phyloP scores from a whole-genome alignment of 2,797 vertebrate species.

The Ctenopoma kingsleyae region DNA sequence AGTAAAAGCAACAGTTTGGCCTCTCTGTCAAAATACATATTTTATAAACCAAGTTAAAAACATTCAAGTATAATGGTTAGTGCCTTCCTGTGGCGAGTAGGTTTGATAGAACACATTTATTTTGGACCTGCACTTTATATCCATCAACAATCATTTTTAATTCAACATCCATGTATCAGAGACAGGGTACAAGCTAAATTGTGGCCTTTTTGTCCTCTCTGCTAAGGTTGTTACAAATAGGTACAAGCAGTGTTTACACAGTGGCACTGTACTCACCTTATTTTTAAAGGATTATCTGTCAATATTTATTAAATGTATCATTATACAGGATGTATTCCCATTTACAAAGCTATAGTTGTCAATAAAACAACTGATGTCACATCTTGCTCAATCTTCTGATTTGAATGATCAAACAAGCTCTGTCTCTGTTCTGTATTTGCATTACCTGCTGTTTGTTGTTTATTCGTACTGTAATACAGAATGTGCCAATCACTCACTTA shows the following conservation, averaged over 20 bases:
- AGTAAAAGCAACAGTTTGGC: background rate
- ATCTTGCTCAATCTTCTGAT: background rate
- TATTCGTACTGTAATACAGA: background rate
- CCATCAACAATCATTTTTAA: background rate
- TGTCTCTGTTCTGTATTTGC: background rate
- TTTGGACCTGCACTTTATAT: background rate
- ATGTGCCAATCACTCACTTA: background rate
- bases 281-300: background rate
- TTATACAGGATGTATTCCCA: background rate
- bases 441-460: background rate
- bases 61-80: conserved; percentile 10
- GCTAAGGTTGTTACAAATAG: background rate
- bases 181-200: background rate
- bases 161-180: background rate
- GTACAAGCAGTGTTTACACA: background rate
- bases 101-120: conserved; percentile 17
- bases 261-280: no score
- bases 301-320: background rate
- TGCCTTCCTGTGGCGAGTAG: background rate
- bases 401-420: no score
- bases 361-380: background rate
- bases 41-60: conserved; percentile 48
- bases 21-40: conserved; percentile 34
- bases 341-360: background rate
- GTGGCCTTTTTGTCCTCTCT: no score